phyloP scores from a whole-genome alignment of 2,797 vertebrate genomes.

The Bothrops alternatus region DNA sequence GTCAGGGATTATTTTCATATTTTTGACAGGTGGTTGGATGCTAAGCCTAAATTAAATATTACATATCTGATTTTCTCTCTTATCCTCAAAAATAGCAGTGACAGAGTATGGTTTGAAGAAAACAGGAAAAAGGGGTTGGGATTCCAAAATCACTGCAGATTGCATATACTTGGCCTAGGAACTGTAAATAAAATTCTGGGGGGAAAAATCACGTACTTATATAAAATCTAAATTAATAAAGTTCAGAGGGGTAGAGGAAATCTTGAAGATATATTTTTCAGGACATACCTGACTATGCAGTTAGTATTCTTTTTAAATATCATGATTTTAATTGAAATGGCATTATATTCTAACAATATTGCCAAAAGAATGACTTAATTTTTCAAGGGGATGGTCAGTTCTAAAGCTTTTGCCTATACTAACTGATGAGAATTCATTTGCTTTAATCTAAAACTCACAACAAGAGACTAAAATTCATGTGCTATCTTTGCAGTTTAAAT shows the following conservation, averaged over 20 bases:
- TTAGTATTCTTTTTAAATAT: neutral
- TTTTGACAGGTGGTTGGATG: neutral
- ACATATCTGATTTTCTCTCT: neutral
- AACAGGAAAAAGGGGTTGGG: neutral
- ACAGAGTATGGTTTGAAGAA: neutral
- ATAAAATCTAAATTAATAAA: neutral
- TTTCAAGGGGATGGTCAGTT: neutral
- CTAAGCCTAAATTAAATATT: neutral
- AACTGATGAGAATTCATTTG: neutral
- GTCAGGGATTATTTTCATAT: neutral
- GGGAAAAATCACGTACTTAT: neutral
- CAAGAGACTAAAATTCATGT: neutral
- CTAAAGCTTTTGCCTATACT: neutral
- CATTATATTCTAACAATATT: neutral
- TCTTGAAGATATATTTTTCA: neutral
- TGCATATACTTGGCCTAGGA: neutral
- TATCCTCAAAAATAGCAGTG: neutral
- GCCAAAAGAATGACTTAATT: neutral
- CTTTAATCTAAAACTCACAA: neutral
- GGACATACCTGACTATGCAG: neutral
- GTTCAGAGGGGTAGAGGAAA: neutral
- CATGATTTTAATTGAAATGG: neutral
- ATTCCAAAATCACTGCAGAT: neutral
- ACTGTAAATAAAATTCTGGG: neutral
- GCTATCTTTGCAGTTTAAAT: neutral